Conservation (phyloP, 2,113 vertebrate species). For the Actenoides hombroni region DNA sequence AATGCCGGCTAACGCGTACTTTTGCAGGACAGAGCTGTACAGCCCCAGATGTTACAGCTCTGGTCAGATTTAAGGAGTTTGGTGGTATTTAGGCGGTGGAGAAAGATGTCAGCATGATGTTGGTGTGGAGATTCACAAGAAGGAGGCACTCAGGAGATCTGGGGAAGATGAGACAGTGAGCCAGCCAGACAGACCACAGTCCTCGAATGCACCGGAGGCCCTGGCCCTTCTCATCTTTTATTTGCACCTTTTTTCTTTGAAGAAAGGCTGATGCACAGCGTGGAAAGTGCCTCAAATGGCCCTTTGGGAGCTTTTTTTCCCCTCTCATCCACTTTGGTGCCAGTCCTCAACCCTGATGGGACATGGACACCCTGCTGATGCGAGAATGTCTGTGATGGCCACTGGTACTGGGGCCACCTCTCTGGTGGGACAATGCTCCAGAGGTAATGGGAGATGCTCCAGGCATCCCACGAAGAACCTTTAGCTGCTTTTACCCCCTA, state of each 20-base stretch:
- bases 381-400: neutral
- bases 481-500: neutral
- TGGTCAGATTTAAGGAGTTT: neutral
- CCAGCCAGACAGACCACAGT: neutral
- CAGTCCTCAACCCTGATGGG: fast-evolving
- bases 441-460: neutral
- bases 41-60: neutral
- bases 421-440: neutral
- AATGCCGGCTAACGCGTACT: fast-evolving
- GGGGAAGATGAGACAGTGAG: neutral
- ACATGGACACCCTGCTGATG: fast-evolving
- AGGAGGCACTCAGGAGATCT: neutral
- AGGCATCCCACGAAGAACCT: neutral
- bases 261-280: neutral
- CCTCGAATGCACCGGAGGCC: neutral
- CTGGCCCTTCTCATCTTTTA: neutral
- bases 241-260: neutral
- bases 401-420: neutral
- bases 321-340: neutral
- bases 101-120: neutral
- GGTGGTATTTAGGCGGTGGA: neutral
- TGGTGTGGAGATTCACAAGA: neutral
- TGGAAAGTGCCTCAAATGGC: neutral
- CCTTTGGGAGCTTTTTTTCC: neutral
- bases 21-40: fast-evolving